Evolutionary conservation across 2,888 invertebrate genomes (phyloP), one percentile per base, ranked within the genome.

Genomic region (Luffia ferchaultella): DNA sequence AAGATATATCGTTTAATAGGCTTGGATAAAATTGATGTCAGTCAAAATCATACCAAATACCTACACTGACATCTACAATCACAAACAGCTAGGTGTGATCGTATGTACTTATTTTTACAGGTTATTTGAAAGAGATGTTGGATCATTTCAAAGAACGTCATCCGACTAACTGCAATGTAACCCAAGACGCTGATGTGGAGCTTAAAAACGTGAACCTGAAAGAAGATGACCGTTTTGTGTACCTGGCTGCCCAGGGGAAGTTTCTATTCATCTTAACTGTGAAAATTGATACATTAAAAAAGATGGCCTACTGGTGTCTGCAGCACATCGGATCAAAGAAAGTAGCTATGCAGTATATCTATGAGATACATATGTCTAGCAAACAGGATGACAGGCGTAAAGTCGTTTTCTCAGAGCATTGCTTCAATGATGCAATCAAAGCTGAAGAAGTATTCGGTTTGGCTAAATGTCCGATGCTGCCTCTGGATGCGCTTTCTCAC

Each of bases 101-200:
- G n/a, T n/a, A n/a, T n/a, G n/a, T n/a, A n/a, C n/a, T 40, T 43
- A 45, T 58, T 44, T 46, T 62, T 57, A 30, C 64, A 79, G 79
- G 79, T 15, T 65, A 70, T 52, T 53, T 76, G 18, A 71, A 65
- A 52, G 67, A 70, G 19, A 67, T 82, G 58, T 63, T 77, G 65
- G 65, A 70, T 1, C 82, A 82, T 55, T 79, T 76, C 57, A 72
- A 75, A 55, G 76, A 76, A 0, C 70, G 70, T 41, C 82, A 82
- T 52, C 59, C 70, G 1, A 55, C 57, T 0, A 52, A 75, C 50
- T 72, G 71, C 60, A 65, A 65, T 53, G 58, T 72, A 1, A 62
- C 54, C 52, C 62, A 63, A n/a, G 73, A 75, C 52, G 56, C 66
- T 2, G 76, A 76, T 40, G 63, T 78, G 2, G 66, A 69, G 49